Evolutionary conservation across 2,888 invertebrate genomes (phyloP), one percentile per base, ranked within the genome.

Genomic region (Melikaiella ostensackeni): DNA sequence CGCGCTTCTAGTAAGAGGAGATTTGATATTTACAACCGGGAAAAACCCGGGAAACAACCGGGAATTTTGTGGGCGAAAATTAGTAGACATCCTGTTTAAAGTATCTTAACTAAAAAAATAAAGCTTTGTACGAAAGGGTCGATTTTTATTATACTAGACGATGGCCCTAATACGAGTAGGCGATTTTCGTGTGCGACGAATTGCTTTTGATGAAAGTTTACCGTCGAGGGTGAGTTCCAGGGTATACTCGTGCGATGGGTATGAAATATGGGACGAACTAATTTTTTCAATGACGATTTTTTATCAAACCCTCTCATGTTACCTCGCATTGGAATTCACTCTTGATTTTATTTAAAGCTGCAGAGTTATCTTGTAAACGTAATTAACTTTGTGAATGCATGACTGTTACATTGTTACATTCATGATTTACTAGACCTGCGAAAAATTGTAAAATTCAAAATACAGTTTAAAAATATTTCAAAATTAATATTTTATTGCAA

Each of bases 201-300:
- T 42, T 50, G 66, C 66, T 70, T 70, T 50, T 70, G 66, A 70
- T 70, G 66, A 70, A 70, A 50, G 50, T 70, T 30, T 50, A 46
- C 7, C 27, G 42, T 46, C 30, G 66, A 70, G 66, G 42, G 66
- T 46, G 66, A n/a, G 46, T 50, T n/a, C 46, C 30, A 27, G 9
- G 27, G n/a, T n/a, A 70, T 11, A 24, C n/a, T 50, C 57, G 19
- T 70, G 42, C 30, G 33, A 19, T 70, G 30, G 46, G n/a, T n/a
- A 50, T 70, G 66, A 70, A 70, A 46, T 70, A 70, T 70, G 66
- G 46, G 46, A 46, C n/a, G n/a, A 70, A 70, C 30, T 30, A 50
- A 70, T 70, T 70, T 70, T 70, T 70, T 70, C 50, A 70, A 70
- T 70, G 50, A 70, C 66, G 19, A 70, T 50, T 70, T 66, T 70